Evolutionary conservation across 2,888 invertebrate genomes (phyloP), one percentile per base, ranked within the genome.

Genomic region (Sericinus montela): DNA sequence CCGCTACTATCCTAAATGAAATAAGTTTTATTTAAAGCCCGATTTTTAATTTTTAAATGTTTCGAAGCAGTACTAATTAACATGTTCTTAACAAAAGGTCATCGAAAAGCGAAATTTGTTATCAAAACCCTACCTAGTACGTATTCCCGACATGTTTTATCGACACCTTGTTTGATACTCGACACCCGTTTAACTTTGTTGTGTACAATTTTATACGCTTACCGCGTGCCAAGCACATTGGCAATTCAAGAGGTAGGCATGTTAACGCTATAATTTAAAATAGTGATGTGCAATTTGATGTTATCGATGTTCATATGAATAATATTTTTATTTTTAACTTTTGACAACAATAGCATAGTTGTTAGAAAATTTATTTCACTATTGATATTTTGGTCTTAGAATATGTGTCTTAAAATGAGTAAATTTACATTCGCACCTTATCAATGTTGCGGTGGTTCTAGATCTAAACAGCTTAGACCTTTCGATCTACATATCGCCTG

Each of bases 181-280:
- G 35, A 42, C 42, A 42, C 44, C 28, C 34, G 38, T 38, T 13
- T 16, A 48, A 50, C 50, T 42, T 48, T 45, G 47, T 45, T 40
- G 52, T 50, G 30, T 41, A 23, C 5, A 14, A 16, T 42, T 60
- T 57, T 46, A 48, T 56, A 63, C 54, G 46, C 60, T 29, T 3
- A 10, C 6, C 45, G 38, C 54, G 54, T 53, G 38, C 51, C 40
- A 45, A 45, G 56, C 59, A 57, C 64, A 67, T 75, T 75, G 63
- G 65, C 62, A 60, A 74, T 75, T 75, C 76, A 62, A 66, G 59
- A 55, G 57, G 66, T 72, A 72, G 70, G 66, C 58, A 52, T 65
- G 63, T 68, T 69, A 77, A 76, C 70, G 67, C 67, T 66, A 69
- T 65, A 57, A 65, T 66, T 66, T 65, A 64, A 63, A 68, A 38